These are phyloP conservation scores for Acanthosepion lycidas DNA, from an alignment of 2,888 invertebrate genomes.

Conservation along the genomic window DNA sequence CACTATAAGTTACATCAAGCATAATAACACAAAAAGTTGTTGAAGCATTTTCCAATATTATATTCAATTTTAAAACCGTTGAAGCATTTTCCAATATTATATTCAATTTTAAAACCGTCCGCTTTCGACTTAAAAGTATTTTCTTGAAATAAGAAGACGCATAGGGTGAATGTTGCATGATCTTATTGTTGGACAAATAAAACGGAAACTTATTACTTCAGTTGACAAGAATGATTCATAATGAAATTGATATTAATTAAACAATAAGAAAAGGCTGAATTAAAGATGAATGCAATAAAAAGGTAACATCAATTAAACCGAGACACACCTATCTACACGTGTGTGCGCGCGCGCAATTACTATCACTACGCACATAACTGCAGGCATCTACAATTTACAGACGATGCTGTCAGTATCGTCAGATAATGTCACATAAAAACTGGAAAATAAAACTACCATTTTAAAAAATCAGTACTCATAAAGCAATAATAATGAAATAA, in stretches of 20 bases:
- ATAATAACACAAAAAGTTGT: too few relatives aligned
- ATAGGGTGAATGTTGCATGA: not conserved
- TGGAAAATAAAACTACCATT: not conserved
- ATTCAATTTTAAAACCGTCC: too few relatives aligned
- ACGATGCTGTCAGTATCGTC: not conserved
- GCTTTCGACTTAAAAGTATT: not conserved
- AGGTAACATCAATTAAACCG: not conserved
- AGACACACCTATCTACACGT: slow-evolving; percentile 15
- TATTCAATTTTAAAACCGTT: too few relatives aligned
- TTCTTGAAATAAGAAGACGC: not conserved
- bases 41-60: too few relatives aligned
- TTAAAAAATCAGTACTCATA: not conserved
- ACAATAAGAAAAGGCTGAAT: not conserved
- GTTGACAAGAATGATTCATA: too few relatives aligned
- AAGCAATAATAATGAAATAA: not conserved
- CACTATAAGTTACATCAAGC: too few relatives aligned
- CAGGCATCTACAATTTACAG: not conserved
- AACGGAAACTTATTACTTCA: too few relatives aligned
- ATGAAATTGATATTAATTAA: too few relatives aligned
- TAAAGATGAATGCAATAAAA: not conserved
- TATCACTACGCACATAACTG: not conserved
- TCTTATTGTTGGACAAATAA: too few relatives aligned
- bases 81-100: too few relatives aligned
- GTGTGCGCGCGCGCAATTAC: not conserved
- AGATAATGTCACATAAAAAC: not conserved